Evolutionary conservation across 2,797 vertebrate species (phyloP), one percentile per base, ranked within the genome.

Genomic region (Hydrolagus colliei): DNA sequence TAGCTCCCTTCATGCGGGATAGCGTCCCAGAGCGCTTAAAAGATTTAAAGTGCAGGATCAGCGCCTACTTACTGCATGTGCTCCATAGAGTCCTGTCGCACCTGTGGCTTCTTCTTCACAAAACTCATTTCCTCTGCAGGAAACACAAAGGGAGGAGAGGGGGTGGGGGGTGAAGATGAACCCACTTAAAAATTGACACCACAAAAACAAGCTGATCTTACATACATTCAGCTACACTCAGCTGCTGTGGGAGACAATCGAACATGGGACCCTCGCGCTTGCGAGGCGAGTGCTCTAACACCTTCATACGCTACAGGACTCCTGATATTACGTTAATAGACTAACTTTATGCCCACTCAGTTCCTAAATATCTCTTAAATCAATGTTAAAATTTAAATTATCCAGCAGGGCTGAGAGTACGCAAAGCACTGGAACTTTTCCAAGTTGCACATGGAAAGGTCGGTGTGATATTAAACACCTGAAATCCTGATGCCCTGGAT

Each of bases 61-160:
- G 89, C 87, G 86, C 0, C 72, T 85, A 97, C 97, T 97, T 95
- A 99, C 97, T 97, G 97, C 1, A 91, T 89, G 89, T 97, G 95
- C 90, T 97, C 96, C 61, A 95, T 92, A 87, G 95, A 92, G 86
- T 97, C 97, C 0, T 95, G 95, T 86, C 95, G 95, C 89, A 96
- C 94, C 93, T 96, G 97, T 88, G 96, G 89, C 86, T 95, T 93
- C 94, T 95, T 94, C 91, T 94, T 97, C 86, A 96, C 94, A 91
- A 96, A 89, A 89, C 94, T 96, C 91, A 95, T 93, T 89, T 99
- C 97, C 88, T 99, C 98, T 99, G 89, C 41, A 41, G 13, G 73
- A 35, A 59, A 12, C 11, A 68, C 67, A 84, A 18, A 67, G 27
- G 1, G 27, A 27, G 27, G 27, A 27, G 27, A 27, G 62, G 27